Evolutionary conservation across 2,888 invertebrate genomes (phyloP).

Genomic region (Pseudococcus jackbeardsleyi): DNA sequence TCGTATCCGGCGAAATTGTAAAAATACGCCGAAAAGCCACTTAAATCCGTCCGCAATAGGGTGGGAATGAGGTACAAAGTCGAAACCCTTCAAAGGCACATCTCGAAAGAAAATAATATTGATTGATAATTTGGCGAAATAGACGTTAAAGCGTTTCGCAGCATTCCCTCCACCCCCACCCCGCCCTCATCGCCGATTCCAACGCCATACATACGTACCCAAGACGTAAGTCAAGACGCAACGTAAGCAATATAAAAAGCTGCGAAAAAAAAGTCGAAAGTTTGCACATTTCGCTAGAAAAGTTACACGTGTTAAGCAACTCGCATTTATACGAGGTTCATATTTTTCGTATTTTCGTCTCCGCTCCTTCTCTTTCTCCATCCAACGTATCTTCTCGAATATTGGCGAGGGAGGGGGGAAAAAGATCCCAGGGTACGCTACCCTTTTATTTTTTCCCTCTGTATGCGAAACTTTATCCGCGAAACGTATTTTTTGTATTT

Average conservation of each 20-base stretch:
- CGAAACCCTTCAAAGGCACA: not conserved
- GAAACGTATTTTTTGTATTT: not conserved
- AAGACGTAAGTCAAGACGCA: not conserved
- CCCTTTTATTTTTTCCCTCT: not conserved
- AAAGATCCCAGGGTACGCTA: not conserved
- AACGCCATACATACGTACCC: no score
- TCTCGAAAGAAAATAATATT: not conserved
- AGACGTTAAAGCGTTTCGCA: not conserved
- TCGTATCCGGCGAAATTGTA: not conserved
- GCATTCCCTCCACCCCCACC: not conserved
- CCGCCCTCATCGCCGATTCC: no score
- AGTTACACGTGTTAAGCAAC: constrained; percentile 17
- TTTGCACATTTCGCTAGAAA: constrained; percentile 15
- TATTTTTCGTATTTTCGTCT: not conserved
- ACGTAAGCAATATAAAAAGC: constrained; percentile 11
- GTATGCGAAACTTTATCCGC: not conserved
- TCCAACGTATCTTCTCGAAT: not conserved
- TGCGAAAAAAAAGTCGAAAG: not conserved
- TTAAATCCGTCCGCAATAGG: not conserved
- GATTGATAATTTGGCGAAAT: not conserved
- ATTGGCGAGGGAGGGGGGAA: not conserved
- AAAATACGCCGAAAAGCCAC: not conserved
- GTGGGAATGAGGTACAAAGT: not conserved
- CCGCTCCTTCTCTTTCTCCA: no score
- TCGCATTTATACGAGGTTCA: constrained; percentile 6